Conservation (phyloP, 2,888 invertebrate genomes). For the Trichopoda pennipes region DNA sequence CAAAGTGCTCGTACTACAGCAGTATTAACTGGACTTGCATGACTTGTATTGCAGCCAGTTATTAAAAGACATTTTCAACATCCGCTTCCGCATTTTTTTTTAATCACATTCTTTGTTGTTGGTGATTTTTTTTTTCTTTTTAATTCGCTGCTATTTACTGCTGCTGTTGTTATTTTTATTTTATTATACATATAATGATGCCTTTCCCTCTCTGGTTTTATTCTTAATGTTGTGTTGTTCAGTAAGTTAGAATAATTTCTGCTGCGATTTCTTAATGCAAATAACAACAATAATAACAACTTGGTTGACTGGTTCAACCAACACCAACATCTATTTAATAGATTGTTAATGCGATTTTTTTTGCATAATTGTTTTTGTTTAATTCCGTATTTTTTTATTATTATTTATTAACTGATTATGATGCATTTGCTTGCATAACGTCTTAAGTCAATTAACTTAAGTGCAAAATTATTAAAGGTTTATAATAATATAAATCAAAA, state of each 20-base stretch:
- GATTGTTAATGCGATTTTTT: no score
- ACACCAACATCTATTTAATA: constrained; percentile 48
- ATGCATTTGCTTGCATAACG: constrained; percentile 17
- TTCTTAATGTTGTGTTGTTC: constrained; percentile 21
- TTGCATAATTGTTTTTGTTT: constrained; percentile 15
- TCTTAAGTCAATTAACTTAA: constrained; percentile 2
- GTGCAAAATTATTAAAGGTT: neutral
- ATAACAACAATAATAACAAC: no score
- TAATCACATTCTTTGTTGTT: constrained; percentile 56
- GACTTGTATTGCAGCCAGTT: constrained; percentile 78
- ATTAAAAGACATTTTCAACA: constrained; percentile 75
- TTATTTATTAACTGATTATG: constrained; percentile 2
- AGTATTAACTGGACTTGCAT: constrained; percentile 73
- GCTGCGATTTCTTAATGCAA: constrained; percentile 42
- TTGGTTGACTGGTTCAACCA: constrained; percentile 61
- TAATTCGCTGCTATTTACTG: no score
- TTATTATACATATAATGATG: constrained; percentile 5
- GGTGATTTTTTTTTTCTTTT: constrained; percentile 27
- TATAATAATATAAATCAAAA: neutral
- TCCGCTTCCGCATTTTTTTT: constrained; percentile 79
- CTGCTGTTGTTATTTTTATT: constrained; percentile 37
- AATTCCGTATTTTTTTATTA: constrained; percentile 33
- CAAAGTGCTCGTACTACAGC: constrained; percentile 40
- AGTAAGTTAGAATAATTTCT: constrained; percentile 54
- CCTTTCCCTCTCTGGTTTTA: constrained; percentile 24